Percentiles rank a stretch among this genome's conserved stretches.
Evolutionary conservation across 2,797 vertebrate species (phyloP).

Genomic region (Myotis findleyi): DNA sequence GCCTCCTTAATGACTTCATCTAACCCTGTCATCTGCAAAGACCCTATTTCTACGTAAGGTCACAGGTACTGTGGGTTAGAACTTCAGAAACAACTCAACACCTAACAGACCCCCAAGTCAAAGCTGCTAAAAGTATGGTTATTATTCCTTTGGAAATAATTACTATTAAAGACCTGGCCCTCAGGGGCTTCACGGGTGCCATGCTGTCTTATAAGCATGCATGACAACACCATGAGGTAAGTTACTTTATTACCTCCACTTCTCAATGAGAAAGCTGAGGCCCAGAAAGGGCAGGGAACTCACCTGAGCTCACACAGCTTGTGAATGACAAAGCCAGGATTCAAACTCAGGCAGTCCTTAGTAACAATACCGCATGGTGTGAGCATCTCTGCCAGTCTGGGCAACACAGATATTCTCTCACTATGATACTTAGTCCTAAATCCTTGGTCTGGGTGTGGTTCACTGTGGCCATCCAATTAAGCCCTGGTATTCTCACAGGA

Average conservation of each 20-base stretch:
- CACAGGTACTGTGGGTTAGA: not conserved
- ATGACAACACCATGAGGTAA: not conserved
- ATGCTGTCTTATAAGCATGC: not conserved
- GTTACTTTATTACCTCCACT: conserved; percentile 11
- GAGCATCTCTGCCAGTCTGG: not conserved
- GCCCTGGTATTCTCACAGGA: not conserved
- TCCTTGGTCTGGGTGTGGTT: not conserved
- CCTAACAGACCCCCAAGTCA: not conserved
- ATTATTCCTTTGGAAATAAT: not conserved
- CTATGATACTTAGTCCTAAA: not conserved
- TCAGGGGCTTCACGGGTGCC: not conserved
- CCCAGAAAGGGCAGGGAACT: conserved; percentile 5
- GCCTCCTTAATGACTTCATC: not conserved
- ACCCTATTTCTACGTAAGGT: not conserved
- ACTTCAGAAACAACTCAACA: not conserved
- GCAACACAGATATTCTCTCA: not conserved
- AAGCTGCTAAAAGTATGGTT: not conserved
- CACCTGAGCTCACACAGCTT: not conserved
- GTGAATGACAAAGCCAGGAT: not conserved
- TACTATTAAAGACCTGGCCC: not conserved
- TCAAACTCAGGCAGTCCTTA: not conserved
- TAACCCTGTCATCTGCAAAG: conserved; percentile 15
- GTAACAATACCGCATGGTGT: not conserved
- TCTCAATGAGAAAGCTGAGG: conserved; percentile 17
- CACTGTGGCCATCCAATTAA: not conserved